Conservation (phyloP, 1,140 invertebrate species). For the Dendrolimus punctatus region DNA sequence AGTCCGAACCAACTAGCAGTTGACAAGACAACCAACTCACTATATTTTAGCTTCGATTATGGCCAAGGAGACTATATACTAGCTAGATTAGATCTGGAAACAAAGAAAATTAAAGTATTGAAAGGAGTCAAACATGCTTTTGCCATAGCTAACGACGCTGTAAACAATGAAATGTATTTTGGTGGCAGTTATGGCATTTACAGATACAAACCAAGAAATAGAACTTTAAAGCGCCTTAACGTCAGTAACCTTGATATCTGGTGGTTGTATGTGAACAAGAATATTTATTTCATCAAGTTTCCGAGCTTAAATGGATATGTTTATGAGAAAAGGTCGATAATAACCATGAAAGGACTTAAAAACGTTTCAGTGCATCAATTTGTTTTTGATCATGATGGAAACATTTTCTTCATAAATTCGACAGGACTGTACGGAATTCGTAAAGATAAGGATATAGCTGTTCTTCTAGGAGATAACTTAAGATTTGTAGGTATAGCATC, state of each 20-base stretch:
- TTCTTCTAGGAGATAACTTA: slow-evolving; percentile 34
- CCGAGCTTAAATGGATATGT: slow-evolving; percentile 41
- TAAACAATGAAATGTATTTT: slow-evolving; percentile 39
- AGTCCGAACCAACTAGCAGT: slow-evolving; percentile 53
- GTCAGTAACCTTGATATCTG: slow-evolving; percentile 46
- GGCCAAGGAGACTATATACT: slow-evolving; percentile 47
- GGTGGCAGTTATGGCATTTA: slow-evolving; percentile 56
- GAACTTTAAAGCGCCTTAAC: slow-evolving; percentile 29
- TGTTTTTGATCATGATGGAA: slow-evolving; percentile 40
- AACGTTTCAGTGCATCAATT: slow-evolving; percentile 41
- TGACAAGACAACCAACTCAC: slow-evolving; percentile 36
- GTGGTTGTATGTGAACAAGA: slow-evolving; percentile 47
- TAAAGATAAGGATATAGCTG: slow-evolving; percentile 17
- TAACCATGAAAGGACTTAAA: slow-evolving; percentile 18
- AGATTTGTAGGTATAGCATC: slow-evolving; percentile 39
- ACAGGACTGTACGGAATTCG: slow-evolving; percentile 48
- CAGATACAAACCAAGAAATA: slow-evolving; percentile 31
- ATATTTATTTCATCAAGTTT: slow-evolving; percentile 50
- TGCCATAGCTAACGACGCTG: slow-evolving; percentile 37
- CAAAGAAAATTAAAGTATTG: slow-evolving; percentile 39
- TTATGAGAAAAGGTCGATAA: slow-evolving; percentile 34
- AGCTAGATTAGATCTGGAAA: slow-evolving; percentile 34
- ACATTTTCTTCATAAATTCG: slow-evolving; percentile 49
- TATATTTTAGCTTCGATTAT: slow-evolving; percentile 56
- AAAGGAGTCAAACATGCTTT: slow-evolving; percentile 56